These are phyloP conservation scores for Capitella teleta DNA, from an alignment of 1,140 invertebrate species.

Conservation along the genomic window DNA sequence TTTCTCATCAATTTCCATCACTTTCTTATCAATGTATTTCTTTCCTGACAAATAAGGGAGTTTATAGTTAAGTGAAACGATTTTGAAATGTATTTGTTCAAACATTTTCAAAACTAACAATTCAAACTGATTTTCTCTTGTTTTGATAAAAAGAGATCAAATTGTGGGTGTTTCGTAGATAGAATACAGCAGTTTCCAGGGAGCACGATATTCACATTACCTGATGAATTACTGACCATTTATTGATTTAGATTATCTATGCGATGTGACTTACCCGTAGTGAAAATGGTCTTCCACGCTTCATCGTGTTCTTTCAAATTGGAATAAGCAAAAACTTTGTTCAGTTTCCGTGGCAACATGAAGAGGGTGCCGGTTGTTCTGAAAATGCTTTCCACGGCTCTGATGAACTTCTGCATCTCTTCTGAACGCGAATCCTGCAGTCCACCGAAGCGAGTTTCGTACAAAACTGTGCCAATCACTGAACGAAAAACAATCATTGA, in stretches of 20 bases:
- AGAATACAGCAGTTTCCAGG: background rate
- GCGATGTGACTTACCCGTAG: background rate
- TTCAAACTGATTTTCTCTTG: too few species aligned
- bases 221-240: background rate
- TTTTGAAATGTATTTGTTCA: background rate
- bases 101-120: too few species aligned
- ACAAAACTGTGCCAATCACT: background rate
- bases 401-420: background rate
- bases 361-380: background rate
- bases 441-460: background rate
- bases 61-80: background rate
- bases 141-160: too few species aligned
- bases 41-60: background rate
- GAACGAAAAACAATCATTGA: too few species aligned
- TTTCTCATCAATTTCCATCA: background rate
- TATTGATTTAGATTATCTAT: background rate
- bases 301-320: background rate
- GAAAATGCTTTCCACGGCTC: background rate
- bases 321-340: background rate
- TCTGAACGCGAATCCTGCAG: background rate
- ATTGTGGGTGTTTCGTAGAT: background rate
- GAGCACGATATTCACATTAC: background rate
- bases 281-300: background rate
- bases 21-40: background rate
- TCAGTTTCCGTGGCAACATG: background rate